phyloP scores from a whole-genome alignment of 2,888 invertebrate genomes.

The Lepas anatifera region DNA sequence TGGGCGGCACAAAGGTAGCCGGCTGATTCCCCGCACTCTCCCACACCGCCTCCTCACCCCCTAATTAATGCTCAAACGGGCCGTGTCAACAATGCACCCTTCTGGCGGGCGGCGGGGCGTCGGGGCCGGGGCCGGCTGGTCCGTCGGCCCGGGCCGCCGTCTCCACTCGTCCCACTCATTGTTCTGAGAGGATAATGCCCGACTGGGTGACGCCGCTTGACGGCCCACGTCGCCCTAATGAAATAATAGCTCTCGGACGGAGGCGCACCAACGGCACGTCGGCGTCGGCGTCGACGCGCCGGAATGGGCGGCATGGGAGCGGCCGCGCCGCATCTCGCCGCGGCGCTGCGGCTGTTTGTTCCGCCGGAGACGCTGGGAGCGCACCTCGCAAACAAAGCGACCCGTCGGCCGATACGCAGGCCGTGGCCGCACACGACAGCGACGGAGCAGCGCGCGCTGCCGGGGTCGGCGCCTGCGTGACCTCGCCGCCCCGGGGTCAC shows the following conservation, averaged over 20 bases:
- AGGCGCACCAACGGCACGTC: not conserved
- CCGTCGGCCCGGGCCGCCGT: not conserved
- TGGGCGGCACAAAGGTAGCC: not conserved
- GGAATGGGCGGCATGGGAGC: not conserved
- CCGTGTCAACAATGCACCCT: not conserved
- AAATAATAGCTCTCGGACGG: constrained; percentile 4
- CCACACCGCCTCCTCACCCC: not conserved
- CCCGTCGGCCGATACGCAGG: not conserved
- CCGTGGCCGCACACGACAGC: no score
- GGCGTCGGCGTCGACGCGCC: not conserved
- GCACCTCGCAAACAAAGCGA: not conserved
- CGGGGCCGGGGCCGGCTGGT: not conserved
- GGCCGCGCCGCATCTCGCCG: not conserved
- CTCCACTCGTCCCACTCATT: no score
- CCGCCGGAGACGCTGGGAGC: not conserved
- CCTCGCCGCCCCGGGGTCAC: no score
- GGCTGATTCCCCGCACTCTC: not conserved
- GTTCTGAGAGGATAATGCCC: constrained; percentile 7
- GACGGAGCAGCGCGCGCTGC: not conserved
- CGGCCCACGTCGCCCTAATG: not conserved
- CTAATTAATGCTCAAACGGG: not conserved
- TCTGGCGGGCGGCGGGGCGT: no score
- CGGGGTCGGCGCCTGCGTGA: no score
- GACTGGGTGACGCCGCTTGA: constrained; percentile 2
- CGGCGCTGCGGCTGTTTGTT: not conserved